Evolutionary conservation across 2,797 vertebrate genomes (phyloP), one percentile per base, ranked within the genome.

Genomic region (Epinephelus coioides): DNA sequence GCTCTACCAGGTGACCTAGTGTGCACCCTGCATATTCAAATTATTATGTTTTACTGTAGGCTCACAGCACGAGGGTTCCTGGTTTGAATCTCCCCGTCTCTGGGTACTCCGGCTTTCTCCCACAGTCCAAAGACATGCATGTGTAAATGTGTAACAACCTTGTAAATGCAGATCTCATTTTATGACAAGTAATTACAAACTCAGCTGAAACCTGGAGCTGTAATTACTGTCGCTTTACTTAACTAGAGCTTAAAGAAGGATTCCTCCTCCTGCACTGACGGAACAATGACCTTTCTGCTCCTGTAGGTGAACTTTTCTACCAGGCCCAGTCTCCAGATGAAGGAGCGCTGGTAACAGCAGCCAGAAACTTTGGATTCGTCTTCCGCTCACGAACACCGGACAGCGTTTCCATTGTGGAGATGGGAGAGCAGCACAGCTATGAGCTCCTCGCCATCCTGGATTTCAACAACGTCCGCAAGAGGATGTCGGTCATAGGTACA

Each of bases 271-370:
- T 27, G 27, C 27, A 5, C 38, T 40, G 38, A 40, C 9, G 6
- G 7, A 40, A 40, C 11, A 40, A 40, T 12, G 11, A 40, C 40
- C 40, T 8, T 18, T 50, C 49, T 59, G 1, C 7, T 50, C 40
- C 60, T 65, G 3, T 90, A 99, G 98, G 97, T 80, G 88, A 95
- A 57, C 93, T 99, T 50, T 83, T 94, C 9, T 99, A 99, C 89
- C 97, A 97, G 94, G 98, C 97, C 34, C 98, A 99, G 86, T 99
- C 98, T 82, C 98, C 98, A 40, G 98, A 99, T 2, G 98, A 99
- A 84, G 98, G 97, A 3, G 98, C 98, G 1, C 84, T 99, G 13
- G 98, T 99, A 38, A 99, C 98, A 0, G 98, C 98, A 0, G 96
- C 98, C 38, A 95, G 98, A 65, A 98, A 97, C 93, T 98, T 99